Percentiles rank a stretch among this genome's conserved stretches.
Conservation (phyloP, 1,140 invertebrate genomes). For the Drosophila tsacasi region DNA sequence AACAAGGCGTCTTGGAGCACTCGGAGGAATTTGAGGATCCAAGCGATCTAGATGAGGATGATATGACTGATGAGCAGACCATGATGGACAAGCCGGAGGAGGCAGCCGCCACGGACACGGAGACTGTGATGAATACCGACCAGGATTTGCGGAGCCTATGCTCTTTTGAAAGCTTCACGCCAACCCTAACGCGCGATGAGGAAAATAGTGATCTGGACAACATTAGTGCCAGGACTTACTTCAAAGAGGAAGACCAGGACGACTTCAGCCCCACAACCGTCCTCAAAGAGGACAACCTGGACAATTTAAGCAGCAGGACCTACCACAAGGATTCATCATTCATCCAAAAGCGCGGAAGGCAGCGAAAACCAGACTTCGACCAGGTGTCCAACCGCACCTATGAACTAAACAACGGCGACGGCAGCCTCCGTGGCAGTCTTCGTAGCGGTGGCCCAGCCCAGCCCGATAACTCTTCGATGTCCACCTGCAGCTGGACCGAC, state of each 20-base stretch:
- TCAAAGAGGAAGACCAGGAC: neutral
- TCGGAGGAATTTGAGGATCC: neutral
- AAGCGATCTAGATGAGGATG: neutral
- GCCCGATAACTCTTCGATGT: conserved; percentile 48
- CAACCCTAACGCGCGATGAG: neutral
- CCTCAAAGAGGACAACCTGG: neutral
- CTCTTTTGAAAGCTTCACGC: conserved; percentile 22
- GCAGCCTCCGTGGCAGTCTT: conserved; percentile 6
- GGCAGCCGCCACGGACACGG: conserved; percentile 13
- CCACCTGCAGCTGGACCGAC: conserved; percentile 61
- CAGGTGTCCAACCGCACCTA: conserved; percentile 62
- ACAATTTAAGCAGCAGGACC: neutral
- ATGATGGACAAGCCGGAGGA: conserved; percentile 14
- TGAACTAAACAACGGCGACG: conserved; percentile 8
- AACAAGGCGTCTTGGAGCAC: neutral
- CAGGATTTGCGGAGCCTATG: conserved; percentile 23
- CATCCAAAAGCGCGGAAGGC: neutral
- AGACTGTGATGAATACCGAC: conserved; percentile 30
- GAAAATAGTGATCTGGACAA: conserved; percentile 18
- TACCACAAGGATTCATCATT: neutral
- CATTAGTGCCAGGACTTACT: conserved; percentile 24
- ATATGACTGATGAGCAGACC: neutral
- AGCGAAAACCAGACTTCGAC: neutral
- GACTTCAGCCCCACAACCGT: neutral
- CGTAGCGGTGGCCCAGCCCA: conserved; percentile 3